phyloP scores from a whole-genome alignment of 2,888 invertebrate species.

The Parapristionchus giblindavisi region DNA sequence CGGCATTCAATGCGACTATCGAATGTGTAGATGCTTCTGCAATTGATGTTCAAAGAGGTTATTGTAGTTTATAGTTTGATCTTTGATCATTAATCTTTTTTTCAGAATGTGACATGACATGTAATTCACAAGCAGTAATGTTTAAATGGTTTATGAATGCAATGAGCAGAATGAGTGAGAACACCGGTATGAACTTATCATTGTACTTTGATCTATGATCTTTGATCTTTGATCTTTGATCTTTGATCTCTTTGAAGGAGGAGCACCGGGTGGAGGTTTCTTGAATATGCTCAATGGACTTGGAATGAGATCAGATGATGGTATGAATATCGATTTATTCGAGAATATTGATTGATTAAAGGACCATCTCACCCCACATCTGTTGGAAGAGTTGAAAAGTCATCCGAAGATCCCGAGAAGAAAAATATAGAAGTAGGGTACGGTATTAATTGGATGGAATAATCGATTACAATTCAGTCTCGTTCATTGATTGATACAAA shows the following conservation, averaged over 20 bases:
- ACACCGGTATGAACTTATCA: slow-evolving; percentile 7
- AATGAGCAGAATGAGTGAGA: slow-evolving; percentile 21
- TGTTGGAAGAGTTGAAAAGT: not conserved
- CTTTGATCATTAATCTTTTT: slow-evolving; percentile 20
- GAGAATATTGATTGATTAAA: not conserved
- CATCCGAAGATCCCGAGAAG: too few relatives aligned
- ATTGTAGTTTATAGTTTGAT: not conserved
- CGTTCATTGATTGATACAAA: not conserved
- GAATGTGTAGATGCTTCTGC: slow-evolving; percentile 31
- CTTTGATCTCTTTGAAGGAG: not conserved
- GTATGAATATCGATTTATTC: too few relatives aligned
- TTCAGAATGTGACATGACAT: slow-evolving; percentile 29
- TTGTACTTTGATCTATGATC: not conserved
- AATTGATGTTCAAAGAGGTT: slow-evolving; percentile 2
- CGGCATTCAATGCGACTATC: slow-evolving; percentile 38
- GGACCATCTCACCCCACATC: not conserved
- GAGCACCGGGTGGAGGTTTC: slow-evolving; percentile 19
- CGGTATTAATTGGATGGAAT: not conserved
- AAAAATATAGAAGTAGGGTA: not conserved
- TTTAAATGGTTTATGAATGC: slow-evolving; percentile 35
- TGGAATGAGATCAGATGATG: slow-evolving; percentile 32
- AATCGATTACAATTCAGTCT: not conserved
- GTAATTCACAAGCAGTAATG: slow-evolving; percentile 33
- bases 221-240: not conserved
- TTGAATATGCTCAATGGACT: slow-evolving; percentile 13